phyloP scores from a whole-genome alignment of 2,888 invertebrate genomes.

The Seira sanloemensis region DNA sequence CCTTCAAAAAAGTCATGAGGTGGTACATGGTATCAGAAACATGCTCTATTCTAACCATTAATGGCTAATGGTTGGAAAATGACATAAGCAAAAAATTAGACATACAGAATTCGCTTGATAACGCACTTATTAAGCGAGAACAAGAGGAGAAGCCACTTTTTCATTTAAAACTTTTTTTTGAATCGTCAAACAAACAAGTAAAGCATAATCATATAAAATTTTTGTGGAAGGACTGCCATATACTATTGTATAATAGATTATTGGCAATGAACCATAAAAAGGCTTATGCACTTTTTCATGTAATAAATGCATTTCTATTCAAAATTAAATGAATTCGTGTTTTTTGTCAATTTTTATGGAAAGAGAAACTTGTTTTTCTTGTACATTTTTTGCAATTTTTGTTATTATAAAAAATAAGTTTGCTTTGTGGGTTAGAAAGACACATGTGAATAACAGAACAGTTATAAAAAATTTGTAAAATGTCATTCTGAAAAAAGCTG shows the following conservation, averaged over 20 bases:
- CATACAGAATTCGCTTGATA: not conserved
- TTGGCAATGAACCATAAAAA: conserved; percentile 7
- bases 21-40: not conserved
- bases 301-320: not conserved
- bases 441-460: no score
- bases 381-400: not conserved
- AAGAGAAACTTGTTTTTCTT: conserved; percentile 7
- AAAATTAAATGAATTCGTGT: conserved; percentile 5
- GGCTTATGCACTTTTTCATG: not conserved
- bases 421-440: not conserved
- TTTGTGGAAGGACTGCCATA: not conserved
- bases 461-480: not conserved
- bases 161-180: not conserved
- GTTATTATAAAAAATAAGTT: not conserved
- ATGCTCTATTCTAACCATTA: not conserved
- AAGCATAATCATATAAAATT: not conserved
- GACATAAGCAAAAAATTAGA: conserved; percentile 7
- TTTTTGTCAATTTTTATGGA: not conserved
- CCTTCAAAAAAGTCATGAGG: conserved; percentile 26
- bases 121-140: not conserved
- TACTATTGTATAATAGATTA: conserved; percentile 8
- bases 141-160: not conserved
- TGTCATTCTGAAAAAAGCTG: not conserved
- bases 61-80: conserved; percentile 12
- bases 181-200: not conserved